Percentiles rank a stretch among this genome's conserved stretches.
Evolutionary conservation across 2,113 vertebrate species (phyloP).

Genomic region (Lagopus muta): DNA sequence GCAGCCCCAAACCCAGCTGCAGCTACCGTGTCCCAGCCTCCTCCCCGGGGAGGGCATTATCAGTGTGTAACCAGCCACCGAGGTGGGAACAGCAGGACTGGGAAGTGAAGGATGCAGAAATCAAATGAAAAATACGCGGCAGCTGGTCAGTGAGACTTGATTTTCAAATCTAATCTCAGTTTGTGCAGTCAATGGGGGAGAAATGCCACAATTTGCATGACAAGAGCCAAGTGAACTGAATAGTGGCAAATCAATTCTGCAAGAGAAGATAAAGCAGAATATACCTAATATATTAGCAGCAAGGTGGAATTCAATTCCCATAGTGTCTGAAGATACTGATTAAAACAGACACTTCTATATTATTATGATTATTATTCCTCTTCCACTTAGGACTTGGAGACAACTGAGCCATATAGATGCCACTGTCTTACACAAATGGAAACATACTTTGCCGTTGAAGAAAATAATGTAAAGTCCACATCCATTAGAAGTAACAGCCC

Average conservation of each 20-base stretch:
- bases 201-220: slow-evolving; percentile 85
- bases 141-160: slow-evolving; percentile 78
- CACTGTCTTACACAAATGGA: slow-evolving; percentile 66
- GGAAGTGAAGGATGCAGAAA: slow-evolving; percentile 24
- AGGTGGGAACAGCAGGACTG: slow-evolving; percentile 22
- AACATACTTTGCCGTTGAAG: neutral
- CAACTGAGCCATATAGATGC: slow-evolving; percentile 53
- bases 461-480: slow-evolving; percentile 20
- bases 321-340: slow-evolving; percentile 75
- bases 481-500: neutral
- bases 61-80: slow-evolving; percentile 19
- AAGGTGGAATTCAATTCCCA: slow-evolving; percentile 76
- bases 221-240: slow-evolving; percentile 78
- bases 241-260: slow-evolving; percentile 80
- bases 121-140: slow-evolving; percentile 70
- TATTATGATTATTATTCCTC: slow-evolving; percentile 45
- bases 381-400: slow-evolving; percentile 58
- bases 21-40: neutral
- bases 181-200: slow-evolving; percentile 77
- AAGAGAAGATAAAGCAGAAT: slow-evolving; percentile 78
- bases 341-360: slow-evolving; percentile 70
- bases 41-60: slow-evolving; percentile 27
- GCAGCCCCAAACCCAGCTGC: slow-evolving; percentile 5
- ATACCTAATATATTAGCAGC: slow-evolving; percentile 68
- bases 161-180: slow-evolving; percentile 79